These are phyloP conservation scores for Agelastica alni DNA, from an alignment of 2,888 invertebrate species.

Conservation along the genomic window DNA sequence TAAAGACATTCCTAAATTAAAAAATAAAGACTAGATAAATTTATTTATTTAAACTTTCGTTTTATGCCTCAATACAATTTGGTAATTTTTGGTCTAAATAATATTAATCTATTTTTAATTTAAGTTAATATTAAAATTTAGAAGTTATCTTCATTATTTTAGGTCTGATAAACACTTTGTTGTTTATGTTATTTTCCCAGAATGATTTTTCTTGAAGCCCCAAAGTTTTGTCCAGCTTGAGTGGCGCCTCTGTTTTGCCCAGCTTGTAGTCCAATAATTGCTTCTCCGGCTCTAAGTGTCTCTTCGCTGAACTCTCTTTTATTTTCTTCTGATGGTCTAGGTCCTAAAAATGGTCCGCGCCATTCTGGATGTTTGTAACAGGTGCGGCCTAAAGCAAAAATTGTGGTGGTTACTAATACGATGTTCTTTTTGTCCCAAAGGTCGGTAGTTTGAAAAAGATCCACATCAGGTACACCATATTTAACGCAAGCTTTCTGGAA, in stretches of 20 bases:
- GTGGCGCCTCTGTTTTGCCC: conserved; percentile 84
- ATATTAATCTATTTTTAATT: no score
- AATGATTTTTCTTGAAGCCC: conserved; percentile 81
- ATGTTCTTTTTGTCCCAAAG: conserved; percentile 91
- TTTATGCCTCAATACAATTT: no score
- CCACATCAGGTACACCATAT: conserved; percentile 84
- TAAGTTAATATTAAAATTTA: no score
- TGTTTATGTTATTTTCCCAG: conserved; percentile 67
- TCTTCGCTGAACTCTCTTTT: conserved; percentile 80
- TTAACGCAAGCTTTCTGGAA: conserved; percentile 81
- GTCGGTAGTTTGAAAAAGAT: conserved; percentile 90
- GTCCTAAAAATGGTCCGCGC: conserved; percentile 81
- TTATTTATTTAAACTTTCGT: no score
- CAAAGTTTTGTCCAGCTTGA: conserved; percentile 85
- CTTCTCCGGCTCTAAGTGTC: conserved; percentile 79
- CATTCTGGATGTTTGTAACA: conserved; percentile 83
- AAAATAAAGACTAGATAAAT: no score
- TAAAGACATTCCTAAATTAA: no score
- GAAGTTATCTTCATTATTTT: no score
- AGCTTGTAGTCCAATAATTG: conserved; percentile 85
- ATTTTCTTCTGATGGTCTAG: conserved; percentile 85
- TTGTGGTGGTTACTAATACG: conserved; percentile 81
- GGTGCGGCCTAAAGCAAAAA: conserved; percentile 87
- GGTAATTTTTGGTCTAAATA: no score
- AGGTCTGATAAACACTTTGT: no score